Base-by-base conservation (phyloP, 2,888 invertebrate genomes). In the Dioctria linearis region DNA sequence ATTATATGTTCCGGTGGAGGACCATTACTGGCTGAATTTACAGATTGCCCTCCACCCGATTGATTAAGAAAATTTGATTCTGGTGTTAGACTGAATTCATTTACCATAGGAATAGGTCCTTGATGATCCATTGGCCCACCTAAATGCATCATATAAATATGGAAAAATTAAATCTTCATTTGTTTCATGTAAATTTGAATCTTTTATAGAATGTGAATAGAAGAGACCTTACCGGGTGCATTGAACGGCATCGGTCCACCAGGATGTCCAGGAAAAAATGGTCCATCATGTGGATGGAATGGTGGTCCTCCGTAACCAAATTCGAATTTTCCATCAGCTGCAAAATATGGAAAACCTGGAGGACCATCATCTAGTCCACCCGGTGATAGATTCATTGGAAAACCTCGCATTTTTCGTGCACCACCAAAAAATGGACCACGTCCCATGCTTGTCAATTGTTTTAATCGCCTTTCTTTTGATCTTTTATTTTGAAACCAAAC, bases 401-500 rank as follows among this genome's bases (percentile, higher is more conserved):
- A 96, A 78, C 97, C 97, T 83, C 98, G 92, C 96, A 98, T 96
- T 90, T 98, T 97, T 85, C 98, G 93, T 66, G 96, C 95, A 37
- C 95, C 95, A 46, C 96, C 95, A 91, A 96, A 96, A 91, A 96
- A 96, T 65, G 98, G 97, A 82, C 95, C 95, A 73, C 96, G 91
- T 25, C 96, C 96, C 94, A 98, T 95, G 83, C 97, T 97, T 82
- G 98, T 98, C 85, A 99, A 92, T 90, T 99, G 99, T 89, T 99
- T 99, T 90, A 99, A 93, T 85, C 99, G 94, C 78, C 99, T 93
- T 90, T 99, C 99, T 91, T 99, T 99, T 87, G 98, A 98, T 82
- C 99, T 92, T 89, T 99, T 96, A 91, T 99, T 99, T 91, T 99
- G 99, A 91, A 99, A 99, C 99, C 99, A 99, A 80, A 99, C 99